Base-by-base conservation (phyloP, 2,797 vertebrate genomes). In the Sandelia bainsii region DNA sequence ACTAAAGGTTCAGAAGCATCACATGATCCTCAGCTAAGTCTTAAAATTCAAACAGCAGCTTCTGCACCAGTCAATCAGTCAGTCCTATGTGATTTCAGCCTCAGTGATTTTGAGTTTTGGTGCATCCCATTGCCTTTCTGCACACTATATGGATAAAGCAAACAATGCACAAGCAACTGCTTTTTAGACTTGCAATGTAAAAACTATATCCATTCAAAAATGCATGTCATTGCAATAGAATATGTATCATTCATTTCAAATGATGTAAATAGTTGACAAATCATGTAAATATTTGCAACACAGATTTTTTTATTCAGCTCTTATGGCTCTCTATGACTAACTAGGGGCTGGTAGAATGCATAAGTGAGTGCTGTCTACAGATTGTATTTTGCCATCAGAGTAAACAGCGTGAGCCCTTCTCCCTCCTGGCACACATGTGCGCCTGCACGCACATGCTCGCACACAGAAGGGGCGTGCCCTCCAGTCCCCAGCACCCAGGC, bases 31-130 rank as follows among this genome's bases (percentile, higher is more conserved):
- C 49, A 6, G 72, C 62, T 51, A 65, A 80, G 84, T 76, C 74
- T 91, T 89, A 70, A 61, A 73, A 91, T 90, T 89, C 89, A 83
- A 77, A 72, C 68, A 32, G 81, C 74, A 37, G 69, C 72, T 60
- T 50, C 82, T 69, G 75, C 83, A 46, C 72, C 90, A 90, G 91
- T 93, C 91, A 91, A 73, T 89, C 92, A 87, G 68, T 75, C 63
- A 56, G 79, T 84, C 85, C 88, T 81, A 75, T 91, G 93, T 86
- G 93, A 93, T 91, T 94, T 93, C 89, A 77, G 91, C 93, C 74
- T 93, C 89, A 92, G 80, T 91, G 91, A 89, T 78, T 89, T 80
- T 62, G 79, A 81, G 80, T 84, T 89, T 86, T 60, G 52, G 68
- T 68, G 87, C 85, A 88, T 87, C 79, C 85, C 84, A 79, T 34